Percentiles rank a stretch among this genome's conserved stretches.
These are phyloP conservation scores for Cephalophus harveyi DNA, from an alignment of 2,113 vertebrate species.

Conservation along the genomic window DNA sequence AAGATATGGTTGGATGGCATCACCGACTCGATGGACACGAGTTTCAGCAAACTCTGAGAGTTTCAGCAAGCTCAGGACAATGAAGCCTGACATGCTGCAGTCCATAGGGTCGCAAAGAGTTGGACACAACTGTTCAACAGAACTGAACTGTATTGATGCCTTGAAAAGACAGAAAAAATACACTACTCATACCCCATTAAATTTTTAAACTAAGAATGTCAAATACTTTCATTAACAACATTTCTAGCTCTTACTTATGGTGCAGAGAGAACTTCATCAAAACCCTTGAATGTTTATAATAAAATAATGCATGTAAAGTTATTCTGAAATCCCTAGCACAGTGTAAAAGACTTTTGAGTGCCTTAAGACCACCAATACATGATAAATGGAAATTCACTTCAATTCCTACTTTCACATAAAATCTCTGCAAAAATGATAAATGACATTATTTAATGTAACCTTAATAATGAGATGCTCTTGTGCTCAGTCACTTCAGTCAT, in stretches of 20 bases:
- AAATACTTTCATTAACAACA: background rate
- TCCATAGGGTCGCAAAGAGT: background rate
- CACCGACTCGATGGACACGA: no score
- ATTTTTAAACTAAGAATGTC: background rate
- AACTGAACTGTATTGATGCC: background rate
- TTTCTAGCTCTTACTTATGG: background rate
- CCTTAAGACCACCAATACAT: background rate
- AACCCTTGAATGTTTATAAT: background rate
- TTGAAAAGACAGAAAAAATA: background rate
- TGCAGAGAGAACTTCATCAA: background rate
- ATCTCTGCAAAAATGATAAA: background rate
- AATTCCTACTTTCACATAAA: background rate
- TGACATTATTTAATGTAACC: background rate
- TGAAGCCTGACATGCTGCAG: background rate
- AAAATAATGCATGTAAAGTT: background rate
- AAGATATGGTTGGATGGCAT: background rate
- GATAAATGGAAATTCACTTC: background rate
- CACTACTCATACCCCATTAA: background rate
- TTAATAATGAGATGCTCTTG: background rate
- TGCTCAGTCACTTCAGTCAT: background rate
- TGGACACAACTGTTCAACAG: background rate
- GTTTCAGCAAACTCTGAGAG: background rate
- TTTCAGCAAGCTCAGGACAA: background rate
- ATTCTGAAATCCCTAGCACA: background rate
- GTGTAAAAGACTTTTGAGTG: background rate